Conservation (phyloP, 2,888 invertebrate genomes). For the Acrocyrtus sp. region DNA sequence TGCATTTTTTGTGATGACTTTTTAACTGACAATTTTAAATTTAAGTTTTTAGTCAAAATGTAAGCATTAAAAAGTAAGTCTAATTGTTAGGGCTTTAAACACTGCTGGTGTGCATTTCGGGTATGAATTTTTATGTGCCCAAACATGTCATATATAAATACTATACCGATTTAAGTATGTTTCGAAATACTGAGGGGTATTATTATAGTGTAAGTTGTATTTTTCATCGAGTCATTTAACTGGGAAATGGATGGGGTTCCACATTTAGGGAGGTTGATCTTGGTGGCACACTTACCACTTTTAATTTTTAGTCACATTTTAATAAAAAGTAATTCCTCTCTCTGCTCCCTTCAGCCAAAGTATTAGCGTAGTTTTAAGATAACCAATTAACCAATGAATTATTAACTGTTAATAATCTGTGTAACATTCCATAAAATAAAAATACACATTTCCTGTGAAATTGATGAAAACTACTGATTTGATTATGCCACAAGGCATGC, state of each 20-base stretch:
- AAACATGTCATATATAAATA: background rate
- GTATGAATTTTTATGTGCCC: background rate
- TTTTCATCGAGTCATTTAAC: background rate
- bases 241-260: background rate
- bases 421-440: background rate
- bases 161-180: background rate
- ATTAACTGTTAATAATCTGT: background rate
- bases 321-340: background rate
- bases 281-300: too few relatives aligned
- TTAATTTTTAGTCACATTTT: too few relatives aligned
- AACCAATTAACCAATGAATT: too few relatives aligned
- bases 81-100: background rate
- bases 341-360: background rate
- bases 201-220: background rate
- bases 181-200: background rate
- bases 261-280: background rate
- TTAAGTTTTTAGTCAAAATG: background rate
- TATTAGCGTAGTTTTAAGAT: too few relatives aligned
- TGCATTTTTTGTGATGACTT: background rate
- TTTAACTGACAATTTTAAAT: background rate
- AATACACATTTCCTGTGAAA: background rate
- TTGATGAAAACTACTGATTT: too few relatives aligned
- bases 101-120: background rate
- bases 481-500: too few relatives aligned
- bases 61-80: too few relatives aligned